Base-by-base conservation (phyloP, 2,888 invertebrate species). In the Agonopterix arenella region DNA sequence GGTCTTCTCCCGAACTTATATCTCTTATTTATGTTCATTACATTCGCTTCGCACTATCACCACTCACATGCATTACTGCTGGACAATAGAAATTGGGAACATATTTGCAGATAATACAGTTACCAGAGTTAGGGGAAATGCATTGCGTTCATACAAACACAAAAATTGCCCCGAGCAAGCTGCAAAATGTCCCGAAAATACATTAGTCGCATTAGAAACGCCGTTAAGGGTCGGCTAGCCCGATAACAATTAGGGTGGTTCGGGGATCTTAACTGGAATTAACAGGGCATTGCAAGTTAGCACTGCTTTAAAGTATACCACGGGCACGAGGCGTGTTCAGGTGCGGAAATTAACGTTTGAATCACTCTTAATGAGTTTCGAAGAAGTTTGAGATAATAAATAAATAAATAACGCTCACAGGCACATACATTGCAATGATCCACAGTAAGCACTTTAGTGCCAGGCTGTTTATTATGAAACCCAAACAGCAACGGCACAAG, bases 181-280 rank as follows among this genome's bases (percentile, higher is more conserved):
- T 88, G 88, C 86, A 86, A 83, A 88, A 86, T 88, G 89, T 88
- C 84, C 81, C 84, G 70, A 85, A 88, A 88, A 84, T 83, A 85
- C 86, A 89, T 89, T 89, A 89, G 83, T 64, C 74, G 84, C 86
- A 88, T 88, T 86, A 86, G 86, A 86, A 82, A 80, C 77, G 80
- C 83, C 82, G 84, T 85, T 84, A 86, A 79, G 85, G 85, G 84
- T 76, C 74, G 76, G 66, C 60, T 73, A 65, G 69, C 65, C 83
- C 82, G 83, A 85, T 85, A 84, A 85, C 85, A 89, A 89, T 86
- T 86, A 88, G 85, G 85, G 88, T 84, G 82, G 80, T 80, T 80
- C 79, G 72, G 68, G 66, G 73, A 76, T 77, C 81, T 86, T 84
- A 83, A 79, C 74, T 79, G 84, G 85, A 80, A 84, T 85, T 83